Evolutionary conservation across 1,140 invertebrate species (phyloP).

Genomic region (Grapholita molesta): DNA sequence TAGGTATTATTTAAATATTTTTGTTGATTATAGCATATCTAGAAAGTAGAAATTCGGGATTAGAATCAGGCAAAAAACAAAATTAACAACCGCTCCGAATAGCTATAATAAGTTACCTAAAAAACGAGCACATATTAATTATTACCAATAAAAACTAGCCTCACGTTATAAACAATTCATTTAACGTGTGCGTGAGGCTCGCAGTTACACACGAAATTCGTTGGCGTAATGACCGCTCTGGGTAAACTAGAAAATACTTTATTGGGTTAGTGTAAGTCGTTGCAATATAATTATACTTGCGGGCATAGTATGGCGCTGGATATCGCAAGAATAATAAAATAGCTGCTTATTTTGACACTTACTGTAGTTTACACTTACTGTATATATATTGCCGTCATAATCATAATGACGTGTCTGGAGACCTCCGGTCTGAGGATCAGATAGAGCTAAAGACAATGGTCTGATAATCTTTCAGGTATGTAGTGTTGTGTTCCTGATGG

Average conservation of each 20-base stretch:
- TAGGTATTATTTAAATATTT: too few species aligned
- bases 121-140: constrained; percentile 37
- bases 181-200: constrained; percentile 28
- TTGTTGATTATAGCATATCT: too few species aligned
- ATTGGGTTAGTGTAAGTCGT: constrained; percentile 38
- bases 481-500: too few species aligned
- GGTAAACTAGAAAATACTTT: constrained; percentile 49
- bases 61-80: too few species aligned
- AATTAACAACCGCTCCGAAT: not conserved
- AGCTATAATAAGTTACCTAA: not conserved
- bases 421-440: too few species aligned
- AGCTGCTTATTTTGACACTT: too few species aligned
- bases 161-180: constrained; percentile 33
- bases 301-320: not conserved
- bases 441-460: too few species aligned
- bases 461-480: too few species aligned
- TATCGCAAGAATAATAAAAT: constrained; percentile 15
- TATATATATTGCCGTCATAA: too few species aligned
- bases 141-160: constrained; percentile 35
- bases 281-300: constrained; percentile 23
- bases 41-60: too few species aligned
- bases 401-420: too few species aligned
- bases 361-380: too few species aligned
- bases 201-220: constrained; percentile 42
- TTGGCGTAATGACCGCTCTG: constrained; percentile 44